phyloP scores from a whole-genome alignment of 1,140 invertebrate genomes.

The Macrostomum lignano region DNA sequence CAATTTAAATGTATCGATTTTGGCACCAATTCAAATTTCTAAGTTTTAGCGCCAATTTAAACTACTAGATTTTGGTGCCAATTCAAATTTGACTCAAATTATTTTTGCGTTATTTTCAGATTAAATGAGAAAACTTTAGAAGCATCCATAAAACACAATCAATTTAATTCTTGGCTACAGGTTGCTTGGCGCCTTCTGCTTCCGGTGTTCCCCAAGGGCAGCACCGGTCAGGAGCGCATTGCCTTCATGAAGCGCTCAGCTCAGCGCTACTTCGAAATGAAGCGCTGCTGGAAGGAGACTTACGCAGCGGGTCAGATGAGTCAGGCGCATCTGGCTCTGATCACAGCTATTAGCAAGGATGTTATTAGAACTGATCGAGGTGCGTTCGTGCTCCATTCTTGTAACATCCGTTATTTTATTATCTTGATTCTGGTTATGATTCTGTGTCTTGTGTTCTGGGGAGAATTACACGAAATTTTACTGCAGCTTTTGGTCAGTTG shows the following conservation, averaged over 20 bases:
- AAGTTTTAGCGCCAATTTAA: not conserved
- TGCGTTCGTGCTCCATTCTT: not conserved
- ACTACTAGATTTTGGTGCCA: not conserved
- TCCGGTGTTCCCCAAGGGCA: constrained; percentile 67
- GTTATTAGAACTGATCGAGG: constrained; percentile 43
- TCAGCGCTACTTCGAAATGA: constrained; percentile 50
- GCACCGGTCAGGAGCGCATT: constrained; percentile 56
- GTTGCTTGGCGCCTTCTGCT: constrained; percentile 86
- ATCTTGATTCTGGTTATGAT: no score
- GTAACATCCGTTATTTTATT: not conserved
- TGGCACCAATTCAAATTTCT: not conserved
- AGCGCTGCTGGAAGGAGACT: constrained; percentile 40
- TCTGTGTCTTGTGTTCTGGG: no score
- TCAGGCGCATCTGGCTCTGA: not conserved
- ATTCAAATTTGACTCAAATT: not conserved
- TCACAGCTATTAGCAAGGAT: not conserved
- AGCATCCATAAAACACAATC: constrained; percentile 34
- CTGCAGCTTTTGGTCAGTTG: no score
- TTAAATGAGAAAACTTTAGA: constrained; percentile 52
- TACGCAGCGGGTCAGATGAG: constrained; percentile 9
- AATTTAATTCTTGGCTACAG: constrained; percentile 33
- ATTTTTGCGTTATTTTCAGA: constrained; percentile 37
- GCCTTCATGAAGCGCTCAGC: constrained; percentile 72
- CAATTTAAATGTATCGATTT: not conserved
- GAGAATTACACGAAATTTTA: no score